A percentile compares a stretch with the other conserved stretches of the same genome.
Evolutionary conservation across 2,113 vertebrate genomes (phyloP).

Genomic region (Rallus limicola): DNA sequence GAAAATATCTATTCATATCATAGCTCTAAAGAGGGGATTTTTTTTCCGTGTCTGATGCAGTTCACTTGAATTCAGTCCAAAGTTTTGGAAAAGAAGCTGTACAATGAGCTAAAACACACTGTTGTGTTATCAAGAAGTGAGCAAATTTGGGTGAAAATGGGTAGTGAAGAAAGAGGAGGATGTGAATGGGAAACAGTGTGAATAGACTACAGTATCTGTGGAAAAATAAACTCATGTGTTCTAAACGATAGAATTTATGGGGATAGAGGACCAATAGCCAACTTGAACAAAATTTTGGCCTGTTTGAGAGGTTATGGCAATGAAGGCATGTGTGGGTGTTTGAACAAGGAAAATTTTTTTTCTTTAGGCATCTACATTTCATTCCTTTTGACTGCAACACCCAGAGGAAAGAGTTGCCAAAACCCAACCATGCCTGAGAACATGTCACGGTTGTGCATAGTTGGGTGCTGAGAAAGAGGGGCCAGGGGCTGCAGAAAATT

Average conservation of each 20-base stretch:
- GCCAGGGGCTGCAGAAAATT: too few relatives aligned
- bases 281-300: not conserved
- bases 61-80: not conserved
- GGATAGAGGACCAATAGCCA: not conserved
- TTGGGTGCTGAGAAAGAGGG: too few relatives aligned
- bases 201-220: not conserved
- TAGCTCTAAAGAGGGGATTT: not conserved
- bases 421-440: not conserved
- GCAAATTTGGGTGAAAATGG: not conserved
- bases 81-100: not conserved
- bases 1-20: not conserved
- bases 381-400: not conserved
- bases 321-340: not conserved
- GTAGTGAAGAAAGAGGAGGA: not conserved
- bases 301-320: not conserved
- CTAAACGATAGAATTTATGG: not conserved
- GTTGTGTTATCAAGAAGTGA: not conserved
- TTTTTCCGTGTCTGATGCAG: not conserved
- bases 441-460: too few relatives aligned
- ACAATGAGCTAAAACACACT: not conserved
- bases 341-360: not conserved
- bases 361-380: not conserved
- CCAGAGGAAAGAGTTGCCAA: not conserved
- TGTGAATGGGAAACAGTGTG: not conserved
- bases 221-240: not conserved